These are phyloP conservation scores for Eulemur coronatus DNA, from an alignment of 2,797 vertebrate genomes.

Conservation along the genomic window DNA sequence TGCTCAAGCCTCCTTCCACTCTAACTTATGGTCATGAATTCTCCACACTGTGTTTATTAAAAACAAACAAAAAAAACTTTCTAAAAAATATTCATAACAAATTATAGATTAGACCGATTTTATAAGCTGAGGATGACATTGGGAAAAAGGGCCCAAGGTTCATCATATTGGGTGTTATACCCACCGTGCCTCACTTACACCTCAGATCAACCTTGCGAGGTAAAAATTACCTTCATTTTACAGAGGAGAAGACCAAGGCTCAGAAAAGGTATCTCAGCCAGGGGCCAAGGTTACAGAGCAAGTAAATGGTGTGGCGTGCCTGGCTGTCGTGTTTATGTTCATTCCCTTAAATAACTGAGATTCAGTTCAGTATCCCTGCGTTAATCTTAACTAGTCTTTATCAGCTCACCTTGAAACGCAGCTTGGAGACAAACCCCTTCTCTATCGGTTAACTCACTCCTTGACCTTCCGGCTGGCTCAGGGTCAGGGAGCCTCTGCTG, in stretches of 20 bases:
- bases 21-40: neutral
- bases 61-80: neutral
- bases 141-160: neutral
- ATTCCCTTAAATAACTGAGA: neutral
- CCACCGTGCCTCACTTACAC: neutral
- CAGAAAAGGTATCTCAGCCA: neutral
- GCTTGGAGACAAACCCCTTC: neutral
- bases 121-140: neutral
- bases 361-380: neutral
- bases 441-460: neutral
- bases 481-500: too few species aligned
- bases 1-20: neutral
- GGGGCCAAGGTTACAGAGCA: neutral
- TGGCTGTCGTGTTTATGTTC: neutral
- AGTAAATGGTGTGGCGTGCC: neutral
- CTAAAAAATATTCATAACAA: neutral
- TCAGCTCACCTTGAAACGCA: neutral
- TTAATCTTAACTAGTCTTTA: neutral
- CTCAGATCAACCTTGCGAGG: neutral
- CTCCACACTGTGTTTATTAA: neutral
- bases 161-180: neutral
- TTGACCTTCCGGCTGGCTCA: neutral
- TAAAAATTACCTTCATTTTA: constrained; percentile 1
- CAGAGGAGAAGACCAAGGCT: neutral
- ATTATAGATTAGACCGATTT: neutral